Percentiles rank a stretch among this genome's conserved stretches.
These are phyloP conservation scores for Netelia virgata DNA, from an alignment of 2,888 invertebrate species.

Conservation along the genomic window DNA sequence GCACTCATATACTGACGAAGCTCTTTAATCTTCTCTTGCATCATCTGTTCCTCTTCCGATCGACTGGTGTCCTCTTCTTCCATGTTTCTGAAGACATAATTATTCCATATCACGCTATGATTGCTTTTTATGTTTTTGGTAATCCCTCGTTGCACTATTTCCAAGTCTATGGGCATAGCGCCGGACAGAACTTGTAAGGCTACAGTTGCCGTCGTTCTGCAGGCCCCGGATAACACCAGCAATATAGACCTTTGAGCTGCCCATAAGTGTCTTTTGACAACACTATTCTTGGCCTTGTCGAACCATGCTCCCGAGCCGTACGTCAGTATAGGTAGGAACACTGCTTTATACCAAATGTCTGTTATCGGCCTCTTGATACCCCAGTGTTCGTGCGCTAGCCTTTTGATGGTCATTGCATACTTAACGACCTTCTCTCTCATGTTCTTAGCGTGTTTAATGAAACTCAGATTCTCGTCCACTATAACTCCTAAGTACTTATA, in stretches of 20 bases:
- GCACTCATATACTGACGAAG: background rate
- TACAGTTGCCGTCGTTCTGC: background rate
- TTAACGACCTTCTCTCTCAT: slow-evolving; percentile 9
- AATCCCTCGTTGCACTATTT: background rate
- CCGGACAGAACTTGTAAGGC: slow-evolving; percentile 16
- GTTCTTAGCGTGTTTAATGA: slow-evolving; percentile 36
- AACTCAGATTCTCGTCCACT: slow-evolving; percentile 38
- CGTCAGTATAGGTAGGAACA: slow-evolving; percentile 54
- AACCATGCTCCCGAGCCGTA: slow-evolving; percentile 64
- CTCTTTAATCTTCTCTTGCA: background rate
- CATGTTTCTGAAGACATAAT: background rate
- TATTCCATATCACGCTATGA: background rate
- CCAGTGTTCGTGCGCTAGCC: slow-evolving; percentile 58
- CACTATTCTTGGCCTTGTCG: background rate
- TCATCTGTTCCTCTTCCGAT: background rate
- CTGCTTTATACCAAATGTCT: slow-evolving; percentile 55
- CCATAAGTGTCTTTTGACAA: background rate
- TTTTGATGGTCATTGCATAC: slow-evolving; percentile 2
- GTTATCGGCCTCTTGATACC: slow-evolving; percentile 48
- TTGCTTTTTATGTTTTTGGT: background rate
- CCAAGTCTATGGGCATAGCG: slow-evolving; percentile 27
- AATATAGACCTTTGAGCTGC: slow-evolving; percentile 12
- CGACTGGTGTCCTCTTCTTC: background rate
- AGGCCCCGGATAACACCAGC: background rate
- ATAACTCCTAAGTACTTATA: slow-evolving; percentile 52